phyloP scores from a whole-genome alignment of 2,797 vertebrate genomes.

The Protosalanx chinensis region DNA sequence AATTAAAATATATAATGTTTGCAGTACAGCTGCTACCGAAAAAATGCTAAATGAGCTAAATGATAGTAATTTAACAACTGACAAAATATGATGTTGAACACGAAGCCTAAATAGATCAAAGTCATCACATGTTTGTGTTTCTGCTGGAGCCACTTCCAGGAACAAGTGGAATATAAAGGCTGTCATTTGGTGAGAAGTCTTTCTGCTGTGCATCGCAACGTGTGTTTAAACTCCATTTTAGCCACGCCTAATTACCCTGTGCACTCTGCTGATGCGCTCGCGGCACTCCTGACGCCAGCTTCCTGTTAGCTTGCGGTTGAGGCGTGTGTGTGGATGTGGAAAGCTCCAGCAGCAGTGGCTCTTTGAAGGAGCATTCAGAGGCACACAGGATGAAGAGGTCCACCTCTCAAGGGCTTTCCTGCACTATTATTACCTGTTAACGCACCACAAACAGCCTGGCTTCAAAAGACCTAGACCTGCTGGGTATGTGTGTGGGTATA shows the following conservation, averaged over 20 bases:
- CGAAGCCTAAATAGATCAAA: constrained; percentile 7
- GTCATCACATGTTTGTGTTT: background rate
- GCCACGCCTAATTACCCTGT: constrained; percentile 19
- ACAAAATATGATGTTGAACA: background rate
- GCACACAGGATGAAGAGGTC: constrained; percentile 47
- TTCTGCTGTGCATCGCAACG: constrained; percentile 12
- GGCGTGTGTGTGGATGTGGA: constrained; percentile 49
- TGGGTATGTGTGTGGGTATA: constrained; percentile 31
- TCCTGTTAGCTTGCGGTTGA: constrained; percentile 37
- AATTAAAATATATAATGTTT: no score
- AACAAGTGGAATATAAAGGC: constrained; percentile 23
- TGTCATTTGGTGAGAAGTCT: constrained; percentile 12
- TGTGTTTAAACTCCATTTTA: constrained; percentile 11
- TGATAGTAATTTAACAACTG: no score
- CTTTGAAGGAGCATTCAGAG: constrained; percentile 62
- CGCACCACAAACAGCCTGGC: constrained; percentile 54
- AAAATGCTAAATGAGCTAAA: no score
- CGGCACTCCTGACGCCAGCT: constrained; percentile 28
- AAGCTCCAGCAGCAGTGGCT: constrained; percentile 36
- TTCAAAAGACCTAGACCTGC: constrained; percentile 59
- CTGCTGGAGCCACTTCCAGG: constrained; percentile 4
- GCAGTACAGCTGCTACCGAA: no score
- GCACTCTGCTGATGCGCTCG: constrained; percentile 15
- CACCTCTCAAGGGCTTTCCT: constrained; percentile 49
- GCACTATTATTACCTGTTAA: constrained; percentile 56